Percentiles rank a stretch among this genome's conserved stretches.
Conservation (phyloP, 2,113 vertebrate species). For the Progne subis region DNA sequence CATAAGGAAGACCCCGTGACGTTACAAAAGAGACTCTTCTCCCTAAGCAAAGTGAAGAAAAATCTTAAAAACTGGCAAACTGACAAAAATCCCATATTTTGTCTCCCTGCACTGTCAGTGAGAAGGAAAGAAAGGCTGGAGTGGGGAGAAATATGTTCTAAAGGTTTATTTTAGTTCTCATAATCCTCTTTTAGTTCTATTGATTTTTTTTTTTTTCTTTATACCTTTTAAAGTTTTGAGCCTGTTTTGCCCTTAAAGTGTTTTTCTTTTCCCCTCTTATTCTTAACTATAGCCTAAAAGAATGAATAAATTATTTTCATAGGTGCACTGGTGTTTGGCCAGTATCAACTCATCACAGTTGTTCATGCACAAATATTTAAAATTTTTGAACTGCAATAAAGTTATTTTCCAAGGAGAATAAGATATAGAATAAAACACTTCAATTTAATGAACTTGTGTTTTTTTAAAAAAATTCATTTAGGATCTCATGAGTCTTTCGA, state of each 20-base stretch:
- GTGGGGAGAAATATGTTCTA: background rate
- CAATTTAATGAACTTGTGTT: background rate
- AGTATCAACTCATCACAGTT: background rate
- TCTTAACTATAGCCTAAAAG: background rate
- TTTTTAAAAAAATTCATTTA: background rate
- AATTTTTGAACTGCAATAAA: background rate
- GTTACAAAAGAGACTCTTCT: no score
- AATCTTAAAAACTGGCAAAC: background rate
- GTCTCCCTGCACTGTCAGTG: background rate
- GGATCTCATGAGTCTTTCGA: background rate
- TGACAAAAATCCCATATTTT: background rate
- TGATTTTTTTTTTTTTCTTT: background rate
- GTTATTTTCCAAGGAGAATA: background rate
- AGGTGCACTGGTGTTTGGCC: background rate
- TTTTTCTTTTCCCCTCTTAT: background rate
- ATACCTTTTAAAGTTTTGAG: background rate
- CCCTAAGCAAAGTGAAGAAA: fast-evolving
- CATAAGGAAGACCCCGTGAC: background rate
- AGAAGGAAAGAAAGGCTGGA: background rate
- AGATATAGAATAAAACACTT: background rate
- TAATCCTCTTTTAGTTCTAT: background rate
- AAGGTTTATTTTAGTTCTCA: background rate
- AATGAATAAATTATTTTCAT: background rate
- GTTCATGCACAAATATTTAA: background rate
- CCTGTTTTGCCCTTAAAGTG: no score